Evolutionary conservation across 2,113 vertebrate genomes (phyloP).

Genomic region (Syngnathus scovelli): DNA sequence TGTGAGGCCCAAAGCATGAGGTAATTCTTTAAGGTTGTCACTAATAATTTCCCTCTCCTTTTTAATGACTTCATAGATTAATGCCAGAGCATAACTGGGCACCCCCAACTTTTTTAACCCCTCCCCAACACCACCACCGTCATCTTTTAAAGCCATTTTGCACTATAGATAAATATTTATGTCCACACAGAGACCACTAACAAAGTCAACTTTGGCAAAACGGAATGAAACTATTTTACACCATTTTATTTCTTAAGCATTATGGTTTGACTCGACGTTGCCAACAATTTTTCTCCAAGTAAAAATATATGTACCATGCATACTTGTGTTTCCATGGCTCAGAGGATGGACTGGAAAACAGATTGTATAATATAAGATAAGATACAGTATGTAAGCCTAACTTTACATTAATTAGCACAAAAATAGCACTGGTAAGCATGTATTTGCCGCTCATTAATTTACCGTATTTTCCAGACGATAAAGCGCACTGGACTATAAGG

Average conservation of each 20-base stretch:
- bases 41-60: constrained; percentile 70
- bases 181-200: constrained; percentile 37
- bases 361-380: no score
- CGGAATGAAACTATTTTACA: constrained; percentile 35
- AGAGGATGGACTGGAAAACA: no score
- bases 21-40: constrained; percentile 72
- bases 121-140: constrained; percentile 23
- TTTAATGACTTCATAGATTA: constrained; percentile 63
- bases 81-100: constrained; percentile 56
- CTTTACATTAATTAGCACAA: no score
- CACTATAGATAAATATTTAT: constrained; percentile 63
- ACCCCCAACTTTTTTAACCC: constrained; percentile 18
- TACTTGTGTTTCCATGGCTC: no score
- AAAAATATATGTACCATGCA: no score
- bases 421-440: no score
- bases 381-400: no score
- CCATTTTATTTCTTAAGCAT: constrained; percentile 45
- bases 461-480: no score
- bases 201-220: constrained; percentile 43
- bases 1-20: constrained; percentile 63
- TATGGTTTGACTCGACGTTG: constrained; percentile 16
- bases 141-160: constrained; percentile 50
- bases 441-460: no score
- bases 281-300: constrained; percentile 1
- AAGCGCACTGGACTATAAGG: no score